Percentiles rank a stretch among this genome's conserved stretches.
Evolutionary conservation across 2,888 invertebrate species (phyloP).

Genomic region (Ichneumoninae sp.): DNA sequence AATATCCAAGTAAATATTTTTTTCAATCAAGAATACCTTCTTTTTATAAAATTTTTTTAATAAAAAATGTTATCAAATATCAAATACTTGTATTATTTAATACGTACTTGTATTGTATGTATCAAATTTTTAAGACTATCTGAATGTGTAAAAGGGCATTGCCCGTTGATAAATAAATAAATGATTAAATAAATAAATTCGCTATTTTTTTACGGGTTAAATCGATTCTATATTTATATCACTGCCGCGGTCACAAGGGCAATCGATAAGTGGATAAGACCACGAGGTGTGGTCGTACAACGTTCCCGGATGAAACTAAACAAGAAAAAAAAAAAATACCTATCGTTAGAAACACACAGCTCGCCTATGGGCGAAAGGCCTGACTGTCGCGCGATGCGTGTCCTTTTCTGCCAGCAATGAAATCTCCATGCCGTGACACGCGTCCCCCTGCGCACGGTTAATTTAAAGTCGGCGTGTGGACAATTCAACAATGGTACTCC

Average conservation of each 20-base stretch:
- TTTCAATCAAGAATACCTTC: neutral
- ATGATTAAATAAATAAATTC: no score
- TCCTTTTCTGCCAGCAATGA: conserved; percentile 37
- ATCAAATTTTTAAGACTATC: no score
- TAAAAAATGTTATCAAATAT: no score
- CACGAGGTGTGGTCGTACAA: conserved; percentile 38
- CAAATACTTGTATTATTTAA: no score
- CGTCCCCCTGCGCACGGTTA: conserved; percentile 34
- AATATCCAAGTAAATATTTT: neutral
- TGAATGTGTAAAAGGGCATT: no score
- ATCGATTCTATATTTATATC: neutral
- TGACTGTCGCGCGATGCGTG: conserved; percentile 42
- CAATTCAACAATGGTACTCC: conserved; percentile 51
- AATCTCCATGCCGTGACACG: conserved; percentile 26
- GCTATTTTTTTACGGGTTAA: neutral
- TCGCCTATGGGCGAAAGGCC: neutral
- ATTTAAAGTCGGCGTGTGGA: conserved; percentile 48
- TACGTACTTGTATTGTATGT: no score
- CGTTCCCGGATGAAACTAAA: conserved; percentile 47
- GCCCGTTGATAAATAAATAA: no score
- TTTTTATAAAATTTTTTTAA: neutral
- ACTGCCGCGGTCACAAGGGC: neutral
- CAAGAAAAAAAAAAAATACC: conserved; percentile 23
- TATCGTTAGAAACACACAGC: conserved; percentile 1
- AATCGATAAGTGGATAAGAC: conserved; percentile 30